These are phyloP conservation scores for Cetoscarus ocellatus DNA, from an alignment of 2,797 vertebrate genomes.

Conservation along the genomic window DNA sequence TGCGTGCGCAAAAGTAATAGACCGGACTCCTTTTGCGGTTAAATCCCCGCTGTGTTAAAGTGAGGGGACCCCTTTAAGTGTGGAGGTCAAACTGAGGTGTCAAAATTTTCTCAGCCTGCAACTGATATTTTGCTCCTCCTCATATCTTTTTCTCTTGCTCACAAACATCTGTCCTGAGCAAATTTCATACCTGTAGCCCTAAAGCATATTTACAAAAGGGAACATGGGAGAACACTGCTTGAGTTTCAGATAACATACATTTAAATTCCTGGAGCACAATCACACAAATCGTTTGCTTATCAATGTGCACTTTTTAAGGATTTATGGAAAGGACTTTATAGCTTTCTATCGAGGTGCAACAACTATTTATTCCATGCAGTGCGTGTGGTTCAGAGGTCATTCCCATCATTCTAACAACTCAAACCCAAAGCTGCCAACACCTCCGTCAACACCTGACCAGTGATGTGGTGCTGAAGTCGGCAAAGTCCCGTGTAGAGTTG, in stretches of 20 bases:
- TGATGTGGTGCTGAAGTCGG: not conserved
- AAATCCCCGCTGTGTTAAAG: constrained; percentile 4
- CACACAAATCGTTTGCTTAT: too few species aligned
- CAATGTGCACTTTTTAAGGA: too few species aligned
- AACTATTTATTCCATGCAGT: not conserved
- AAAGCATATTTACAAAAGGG: too few species aligned
- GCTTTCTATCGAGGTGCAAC: not conserved
- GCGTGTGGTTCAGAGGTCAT: not conserved
- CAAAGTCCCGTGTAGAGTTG: not conserved
- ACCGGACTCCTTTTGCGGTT: not conserved
- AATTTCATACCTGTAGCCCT: not conserved
- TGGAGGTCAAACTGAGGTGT: constrained; percentile 42
- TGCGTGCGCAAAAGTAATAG: fast-evolving
- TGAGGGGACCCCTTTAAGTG: not conserved
- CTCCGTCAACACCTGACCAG: constrained; percentile 15
- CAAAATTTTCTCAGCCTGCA: constrained; percentile 35
- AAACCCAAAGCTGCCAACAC: not conserved
- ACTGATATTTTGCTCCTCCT: constrained; percentile 3
- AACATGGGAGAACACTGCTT: too few species aligned
- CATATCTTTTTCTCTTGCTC: constrained; percentile 16
- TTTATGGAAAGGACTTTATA: too few species aligned
- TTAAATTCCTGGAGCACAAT: too few species aligned
- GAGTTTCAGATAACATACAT: too few species aligned
- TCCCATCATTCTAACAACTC: not conserved
- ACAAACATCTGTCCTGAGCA: not conserved